Percentiles rank a stretch among this genome's conserved stretches.
These are phyloP conservation scores for Gallinago jamesoni DNA, from an alignment of 2,113 vertebrate genomes.

Conservation along the genomic window DNA sequence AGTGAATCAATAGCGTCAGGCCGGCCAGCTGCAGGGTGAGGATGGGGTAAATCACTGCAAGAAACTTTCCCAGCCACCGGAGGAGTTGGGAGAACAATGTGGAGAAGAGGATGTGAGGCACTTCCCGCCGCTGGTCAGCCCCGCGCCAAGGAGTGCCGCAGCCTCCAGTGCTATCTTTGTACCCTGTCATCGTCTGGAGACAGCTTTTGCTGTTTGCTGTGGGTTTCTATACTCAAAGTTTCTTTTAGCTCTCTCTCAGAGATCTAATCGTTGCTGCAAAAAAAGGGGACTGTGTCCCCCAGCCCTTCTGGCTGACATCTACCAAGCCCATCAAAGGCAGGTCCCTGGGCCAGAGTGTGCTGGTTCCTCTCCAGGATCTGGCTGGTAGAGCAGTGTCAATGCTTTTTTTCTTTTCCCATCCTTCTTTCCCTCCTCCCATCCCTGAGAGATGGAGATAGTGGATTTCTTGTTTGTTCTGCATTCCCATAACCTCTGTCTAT, in stretches of 20 bases:
- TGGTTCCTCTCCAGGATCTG: background rate
- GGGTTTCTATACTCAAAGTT: background rate
- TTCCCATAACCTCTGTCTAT: background rate
- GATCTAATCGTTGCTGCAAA: background rate
- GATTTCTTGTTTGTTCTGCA: conserved; percentile 8
- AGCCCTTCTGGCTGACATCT: background rate
- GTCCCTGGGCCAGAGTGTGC: background rate
- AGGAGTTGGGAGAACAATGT: conserved; percentile 60
- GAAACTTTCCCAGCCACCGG: conserved; percentile 69
- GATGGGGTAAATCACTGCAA: conserved; percentile 55
- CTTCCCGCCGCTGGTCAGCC: conserved; percentile 42
- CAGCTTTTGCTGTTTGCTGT: background rate
- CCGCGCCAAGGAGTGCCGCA: conserved; percentile 6
- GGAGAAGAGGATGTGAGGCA: conserved; percentile 67
- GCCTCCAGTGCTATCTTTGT: conserved; percentile 44
- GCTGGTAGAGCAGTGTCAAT: background rate
- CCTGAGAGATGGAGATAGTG: background rate
- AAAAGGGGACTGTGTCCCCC: background rate
- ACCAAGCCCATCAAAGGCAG: background rate
- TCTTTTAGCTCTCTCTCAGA: background rate
- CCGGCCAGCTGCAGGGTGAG: conserved; percentile 59
- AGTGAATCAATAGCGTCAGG: conserved; percentile 49
- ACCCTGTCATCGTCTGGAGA: background rate
- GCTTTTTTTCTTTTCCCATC: background rate
- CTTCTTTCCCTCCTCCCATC: background rate